Conservation (phyloP, 2,888 invertebrate species). For the Idaea aversata region DNA sequence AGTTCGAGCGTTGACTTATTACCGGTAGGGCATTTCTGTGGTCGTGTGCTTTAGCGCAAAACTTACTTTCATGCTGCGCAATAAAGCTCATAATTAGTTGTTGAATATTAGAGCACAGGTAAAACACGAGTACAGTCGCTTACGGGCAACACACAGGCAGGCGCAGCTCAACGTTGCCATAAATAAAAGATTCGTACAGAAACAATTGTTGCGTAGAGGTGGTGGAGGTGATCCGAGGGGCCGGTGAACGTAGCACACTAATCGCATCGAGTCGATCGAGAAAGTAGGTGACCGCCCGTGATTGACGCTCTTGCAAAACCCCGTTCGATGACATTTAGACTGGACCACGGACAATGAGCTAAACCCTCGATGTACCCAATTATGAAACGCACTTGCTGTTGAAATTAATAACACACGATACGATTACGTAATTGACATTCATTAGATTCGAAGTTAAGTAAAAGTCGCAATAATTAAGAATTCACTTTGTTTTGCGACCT, state of each 20-base stretch:
- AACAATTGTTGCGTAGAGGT: slow-evolving; percentile 80
- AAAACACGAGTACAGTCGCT: slow-evolving; percentile 73
- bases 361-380: slow-evolving; percentile 56
- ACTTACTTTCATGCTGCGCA: slow-evolving; percentile 31
- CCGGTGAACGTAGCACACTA: slow-evolving; percentile 76
- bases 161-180: slow-evolving; percentile 64
- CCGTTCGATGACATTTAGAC: slow-evolving; percentile 79
- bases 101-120: slow-evolving; percentile 54
- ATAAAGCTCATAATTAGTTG: slow-evolving; percentile 38
- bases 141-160: slow-evolving; percentile 65
- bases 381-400: slow-evolving; percentile 60
- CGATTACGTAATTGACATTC: slow-evolving; percentile 29
- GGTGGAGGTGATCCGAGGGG: slow-evolving; percentile 75
- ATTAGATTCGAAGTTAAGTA: not conserved
- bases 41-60: slow-evolving; percentile 34
- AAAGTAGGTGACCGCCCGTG: slow-evolving; percentile 80
- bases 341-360: slow-evolving; percentile 68
- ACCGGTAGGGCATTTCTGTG: slow-evolving; percentile 77
- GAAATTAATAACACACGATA: slow-evolving; percentile 27
- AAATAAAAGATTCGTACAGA: slow-evolving; percentile 81
- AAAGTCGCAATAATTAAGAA: not conserved
- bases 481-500: not conserved
- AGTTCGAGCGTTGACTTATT: slow-evolving; percentile 80
- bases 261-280: slow-evolving; percentile 76
- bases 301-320: slow-evolving; percentile 78